Evolutionary conservation across 2,888 invertebrate genomes (phyloP).

Genomic region (Megamerina dolium): DNA sequence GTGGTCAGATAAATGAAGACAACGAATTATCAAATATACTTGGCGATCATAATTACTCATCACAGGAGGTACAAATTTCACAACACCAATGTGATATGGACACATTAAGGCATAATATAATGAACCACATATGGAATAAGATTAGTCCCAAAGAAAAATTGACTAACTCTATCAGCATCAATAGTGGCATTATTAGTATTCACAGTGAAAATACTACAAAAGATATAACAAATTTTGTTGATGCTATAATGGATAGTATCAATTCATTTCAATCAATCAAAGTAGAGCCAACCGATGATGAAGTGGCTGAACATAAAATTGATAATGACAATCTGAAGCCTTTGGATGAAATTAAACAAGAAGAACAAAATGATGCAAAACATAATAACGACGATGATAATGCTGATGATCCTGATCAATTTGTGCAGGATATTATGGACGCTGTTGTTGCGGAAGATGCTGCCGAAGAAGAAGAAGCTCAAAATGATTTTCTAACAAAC

Average conservation of each 20-base stretch:
- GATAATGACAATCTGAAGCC: background rate
- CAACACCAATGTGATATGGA: slow-evolving; percentile 1
- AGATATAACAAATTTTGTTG: slow-evolving; percentile 24
- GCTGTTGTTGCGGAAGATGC: slow-evolving; percentile 1
- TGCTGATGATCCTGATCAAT: slow-evolving; percentile 1
- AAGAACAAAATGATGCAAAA: slow-evolving; percentile 1
- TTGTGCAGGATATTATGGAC: slow-evolving; percentile 5
- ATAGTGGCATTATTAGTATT: background rate
- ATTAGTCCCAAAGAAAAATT: slow-evolving; percentile 2
- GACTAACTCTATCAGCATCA: background rate
- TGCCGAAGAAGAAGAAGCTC: background rate
- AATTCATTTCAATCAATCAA: slow-evolving; percentile 15
- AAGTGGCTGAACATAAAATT: no score
- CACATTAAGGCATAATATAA: slow-evolving; percentile 17
- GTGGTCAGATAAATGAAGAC: background rate
- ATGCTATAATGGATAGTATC: slow-evolving; percentile 22
- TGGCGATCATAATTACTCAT: slow-evolving; percentile 35
- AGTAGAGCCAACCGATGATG: no score
- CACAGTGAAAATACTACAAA: slow-evolving; percentile 9
- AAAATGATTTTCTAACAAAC: no score
- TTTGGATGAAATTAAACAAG: background rate
- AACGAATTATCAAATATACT: slow-evolving; percentile 22
- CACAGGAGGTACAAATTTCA: slow-evolving; percentile 20
- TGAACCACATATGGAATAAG: slow-evolving; percentile 23
- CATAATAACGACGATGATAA: background rate